Evolutionary conservation across 2,888 invertebrate species (phyloP).

Genomic region (Drosophila neoperkinsi): DNA sequence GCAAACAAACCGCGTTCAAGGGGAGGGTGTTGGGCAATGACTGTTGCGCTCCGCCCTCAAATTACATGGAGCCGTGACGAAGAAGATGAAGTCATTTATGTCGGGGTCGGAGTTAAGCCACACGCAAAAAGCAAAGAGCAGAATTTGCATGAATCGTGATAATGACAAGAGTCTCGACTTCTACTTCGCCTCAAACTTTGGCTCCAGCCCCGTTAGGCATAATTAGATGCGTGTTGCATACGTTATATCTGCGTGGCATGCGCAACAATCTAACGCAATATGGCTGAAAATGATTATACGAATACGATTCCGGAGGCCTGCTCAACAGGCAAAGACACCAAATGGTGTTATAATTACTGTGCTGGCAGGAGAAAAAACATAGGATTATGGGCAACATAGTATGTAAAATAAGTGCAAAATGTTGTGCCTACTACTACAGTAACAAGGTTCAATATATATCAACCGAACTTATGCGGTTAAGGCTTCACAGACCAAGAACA

Average conservation of each 20-base stretch:
- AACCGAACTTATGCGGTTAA: neutral
- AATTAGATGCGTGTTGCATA: conserved; percentile 74
- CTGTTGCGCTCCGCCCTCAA: conserved; percentile 52
- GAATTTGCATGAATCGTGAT: conserved; percentile 56
- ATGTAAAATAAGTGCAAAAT: conserved; percentile 7
- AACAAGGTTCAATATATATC: neutral
- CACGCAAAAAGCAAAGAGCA: conserved; percentile 9
- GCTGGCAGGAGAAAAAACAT: conserved; percentile 9
- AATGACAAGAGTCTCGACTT: conserved; percentile 42
- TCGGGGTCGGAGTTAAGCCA: conserved; percentile 8
- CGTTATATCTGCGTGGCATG: conserved; percentile 64
- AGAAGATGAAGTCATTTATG: conserved; percentile 33
- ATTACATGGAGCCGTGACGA: conserved; percentile 33
- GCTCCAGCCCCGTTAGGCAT: conserved; percentile 51
- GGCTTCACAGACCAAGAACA: no score
- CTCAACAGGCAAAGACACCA: conserved; percentile 26
- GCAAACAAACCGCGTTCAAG: conserved; percentile 33
- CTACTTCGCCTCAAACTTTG: conserved; percentile 22
- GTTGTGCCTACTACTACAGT: neutral
- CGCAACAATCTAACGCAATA: conserved; percentile 44
- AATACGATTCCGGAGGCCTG: conserved; percentile 4
- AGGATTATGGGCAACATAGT: conserved; percentile 53
- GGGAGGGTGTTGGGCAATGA: conserved; percentile 28
- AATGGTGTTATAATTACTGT: conserved; percentile 65
- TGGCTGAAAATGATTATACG: conserved; percentile 31